Conservation (phyloP, 1,140 invertebrate genomes). For the Camponotus floridanus region DNA sequence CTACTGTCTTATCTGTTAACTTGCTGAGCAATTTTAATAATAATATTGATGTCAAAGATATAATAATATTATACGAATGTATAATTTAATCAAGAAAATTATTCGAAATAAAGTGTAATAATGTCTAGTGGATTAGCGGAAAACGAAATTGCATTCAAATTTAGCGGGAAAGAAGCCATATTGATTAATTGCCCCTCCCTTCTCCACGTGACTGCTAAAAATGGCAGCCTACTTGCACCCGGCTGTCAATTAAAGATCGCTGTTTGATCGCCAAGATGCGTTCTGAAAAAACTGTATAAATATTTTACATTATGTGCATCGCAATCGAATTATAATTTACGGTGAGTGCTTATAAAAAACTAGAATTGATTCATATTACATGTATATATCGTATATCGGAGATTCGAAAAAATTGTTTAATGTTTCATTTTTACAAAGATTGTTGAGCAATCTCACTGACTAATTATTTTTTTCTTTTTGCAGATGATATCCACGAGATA, state of each 20-base stretch:
- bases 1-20: no score
- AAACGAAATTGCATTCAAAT: no score
- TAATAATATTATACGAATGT: neutral
- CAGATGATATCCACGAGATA: constrained; percentile 84
- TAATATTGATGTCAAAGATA: neutral
- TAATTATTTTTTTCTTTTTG: neutral
- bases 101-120: no score
- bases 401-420: neutral
- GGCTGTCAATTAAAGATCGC: constrained; percentile 19
- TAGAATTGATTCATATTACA: neutral
- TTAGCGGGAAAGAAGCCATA: neutral
- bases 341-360: neutral
- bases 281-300: neutral
- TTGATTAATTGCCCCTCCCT: neutral
- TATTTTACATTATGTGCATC: neutral
- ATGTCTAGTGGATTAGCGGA: no score
- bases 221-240: neutral
- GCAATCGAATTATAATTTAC: neutral
- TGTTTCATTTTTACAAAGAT: neutral
- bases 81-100: no score
- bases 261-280: neutral
- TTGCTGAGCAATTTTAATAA: no score
- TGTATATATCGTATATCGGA: neutral
- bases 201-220: neutral
- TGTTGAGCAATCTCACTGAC: neutral